Percentiles rank a stretch among this genome's conserved stretches.
Conservation (phyloP, 1,140 invertebrate genomes). For the Drosophila fuyamai region DNA sequence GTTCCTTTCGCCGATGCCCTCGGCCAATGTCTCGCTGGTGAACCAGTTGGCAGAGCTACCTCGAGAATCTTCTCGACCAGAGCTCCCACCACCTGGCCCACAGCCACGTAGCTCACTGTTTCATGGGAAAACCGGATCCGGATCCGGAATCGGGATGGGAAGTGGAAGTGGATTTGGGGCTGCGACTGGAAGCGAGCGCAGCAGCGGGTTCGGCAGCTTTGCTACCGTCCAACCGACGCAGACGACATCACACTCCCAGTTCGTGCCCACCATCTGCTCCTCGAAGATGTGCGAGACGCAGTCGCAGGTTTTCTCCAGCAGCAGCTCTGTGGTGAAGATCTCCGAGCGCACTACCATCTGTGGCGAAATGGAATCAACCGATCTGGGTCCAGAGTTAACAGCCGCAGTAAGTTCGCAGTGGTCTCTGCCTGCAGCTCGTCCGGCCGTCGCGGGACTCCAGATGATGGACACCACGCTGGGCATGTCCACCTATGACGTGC, state of each 20-base stretch:
- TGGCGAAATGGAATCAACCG: constrained; percentile 46
- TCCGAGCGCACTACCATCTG: constrained; percentile 75
- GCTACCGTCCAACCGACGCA: constrained; percentile 22
- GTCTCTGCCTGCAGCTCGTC: constrained; percentile 24
- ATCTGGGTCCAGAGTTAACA: constrained; percentile 9
- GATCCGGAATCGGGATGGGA: no score
- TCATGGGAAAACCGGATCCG: not conserved
- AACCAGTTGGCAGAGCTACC: not conserved
- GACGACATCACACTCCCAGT: constrained; percentile 43
- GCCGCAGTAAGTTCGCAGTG: constrained; percentile 10
- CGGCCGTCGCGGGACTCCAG: not conserved
- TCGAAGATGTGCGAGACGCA: constrained; percentile 65
- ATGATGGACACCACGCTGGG: constrained; percentile 75
- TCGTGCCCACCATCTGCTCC: constrained; percentile 68
- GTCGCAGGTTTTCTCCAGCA: constrained; percentile 1
- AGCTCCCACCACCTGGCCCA: constrained; percentile 50
- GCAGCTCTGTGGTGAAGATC: constrained; percentile 34
- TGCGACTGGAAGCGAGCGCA: constrained; percentile 7
- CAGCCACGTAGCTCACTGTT: constrained; percentile 57
- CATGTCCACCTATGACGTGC: constrained; percentile 74
- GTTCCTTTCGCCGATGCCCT: constrained; percentile 47
- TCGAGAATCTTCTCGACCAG: not conserved
- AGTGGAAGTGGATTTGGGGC: not conserved
- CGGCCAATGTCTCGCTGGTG: constrained; percentile 21
- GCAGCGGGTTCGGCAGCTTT: constrained; percentile 71